These are phyloP conservation scores for Temnothorax rugatulus DNA, from an alignment of 2,888 invertebrate genomes.

Conservation along the genomic window DNA sequence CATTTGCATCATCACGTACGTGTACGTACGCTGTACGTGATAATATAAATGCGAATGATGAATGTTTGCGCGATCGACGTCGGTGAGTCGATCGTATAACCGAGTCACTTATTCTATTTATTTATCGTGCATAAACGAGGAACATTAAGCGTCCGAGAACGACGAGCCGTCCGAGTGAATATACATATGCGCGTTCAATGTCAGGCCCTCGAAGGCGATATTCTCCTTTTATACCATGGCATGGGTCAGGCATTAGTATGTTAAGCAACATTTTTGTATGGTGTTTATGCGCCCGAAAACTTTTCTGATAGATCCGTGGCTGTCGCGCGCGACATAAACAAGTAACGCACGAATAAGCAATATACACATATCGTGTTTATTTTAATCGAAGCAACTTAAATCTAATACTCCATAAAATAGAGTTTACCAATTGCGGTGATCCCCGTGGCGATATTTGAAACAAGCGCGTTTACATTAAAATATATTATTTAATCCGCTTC, in stretches of 20 bases:
- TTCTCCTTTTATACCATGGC: conserved; percentile 13
- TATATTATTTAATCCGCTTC: background rate
- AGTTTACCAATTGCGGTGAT: background rate
- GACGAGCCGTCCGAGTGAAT: background rate
- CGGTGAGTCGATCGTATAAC: conserved; percentile 54
- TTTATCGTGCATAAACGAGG: conserved; percentile 54
- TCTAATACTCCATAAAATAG: background rate
- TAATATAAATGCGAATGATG: conserved; percentile 23
- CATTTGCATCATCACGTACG: conserved; percentile 40
- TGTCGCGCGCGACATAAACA: background rate
- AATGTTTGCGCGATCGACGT: conserved; percentile 43
- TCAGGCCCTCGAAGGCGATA: conserved; percentile 26
- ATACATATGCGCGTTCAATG: conserved; percentile 29
- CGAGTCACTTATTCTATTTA: conserved; percentile 58
- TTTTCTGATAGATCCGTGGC: background rate
- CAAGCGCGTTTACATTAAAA: background rate
- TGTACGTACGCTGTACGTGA: background rate
- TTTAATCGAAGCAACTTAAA: background rate
- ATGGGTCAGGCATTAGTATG: conserved; percentile 35
- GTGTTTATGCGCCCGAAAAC: background rate
- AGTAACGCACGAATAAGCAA: background rate
- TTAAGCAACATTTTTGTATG: conserved; percentile 47
- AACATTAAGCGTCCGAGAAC: conserved; percentile 45
- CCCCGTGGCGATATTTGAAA: background rate
- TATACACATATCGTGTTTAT: too few species aligned